Evolutionary conservation across 1,140 invertebrate genomes (phyloP).

Genomic region (Microplitis demolitor): DNA sequence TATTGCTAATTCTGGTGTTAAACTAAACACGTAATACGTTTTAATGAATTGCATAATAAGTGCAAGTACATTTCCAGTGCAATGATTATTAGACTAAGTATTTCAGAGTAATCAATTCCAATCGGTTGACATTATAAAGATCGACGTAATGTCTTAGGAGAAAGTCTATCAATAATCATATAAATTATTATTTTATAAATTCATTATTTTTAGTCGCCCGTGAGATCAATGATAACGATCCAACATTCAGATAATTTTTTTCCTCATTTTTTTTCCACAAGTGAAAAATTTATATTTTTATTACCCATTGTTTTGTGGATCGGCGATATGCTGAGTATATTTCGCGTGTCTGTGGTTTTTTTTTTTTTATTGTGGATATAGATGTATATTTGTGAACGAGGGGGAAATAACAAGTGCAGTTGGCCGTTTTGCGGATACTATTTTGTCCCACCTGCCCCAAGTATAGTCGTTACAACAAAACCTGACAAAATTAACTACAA

Average conservation of each 20-base stretch:
- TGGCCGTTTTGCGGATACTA: background rate
- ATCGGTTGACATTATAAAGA: slow-evolving; percentile 7
- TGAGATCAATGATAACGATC: background rate
- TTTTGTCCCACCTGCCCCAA: slow-evolving; percentile 20
- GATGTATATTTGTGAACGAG: background rate
- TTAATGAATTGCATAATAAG: background rate
- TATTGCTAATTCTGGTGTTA: background rate
- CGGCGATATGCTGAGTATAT: background rate
- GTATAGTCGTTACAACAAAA: slow-evolving; percentile 2
- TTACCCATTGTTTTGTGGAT: too few relatives aligned
- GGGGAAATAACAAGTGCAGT: background rate
- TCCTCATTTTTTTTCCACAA: too few relatives aligned
- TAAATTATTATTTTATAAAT: background rate
- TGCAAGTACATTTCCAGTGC: too few relatives aligned
- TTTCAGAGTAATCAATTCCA: background rate
- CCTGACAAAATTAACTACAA: slow-evolving; percentile 8
- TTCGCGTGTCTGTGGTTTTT: background rate
- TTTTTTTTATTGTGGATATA: background rate
- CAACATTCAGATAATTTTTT: background rate
- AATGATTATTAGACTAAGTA: background rate
- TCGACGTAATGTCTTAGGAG: slow-evolving; percentile 1
- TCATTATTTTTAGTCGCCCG: background rate
- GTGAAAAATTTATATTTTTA: too few relatives aligned
- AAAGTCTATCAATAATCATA: background rate
- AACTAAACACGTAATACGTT: background rate